Evolutionary conservation across 2,888 invertebrate species (phyloP).

Genomic region (Erynnis tages): DNA sequence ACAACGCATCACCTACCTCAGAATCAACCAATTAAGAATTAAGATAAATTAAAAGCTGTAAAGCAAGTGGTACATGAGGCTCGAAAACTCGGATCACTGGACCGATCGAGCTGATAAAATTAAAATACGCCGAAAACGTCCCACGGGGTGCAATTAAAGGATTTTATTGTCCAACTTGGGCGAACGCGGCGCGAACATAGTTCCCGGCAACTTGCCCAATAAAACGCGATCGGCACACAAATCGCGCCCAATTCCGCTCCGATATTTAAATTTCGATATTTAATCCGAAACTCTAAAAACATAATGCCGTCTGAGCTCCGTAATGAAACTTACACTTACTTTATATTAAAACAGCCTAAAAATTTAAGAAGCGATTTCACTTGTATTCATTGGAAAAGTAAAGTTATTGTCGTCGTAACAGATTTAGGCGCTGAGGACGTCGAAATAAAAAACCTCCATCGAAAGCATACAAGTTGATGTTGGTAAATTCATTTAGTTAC

Average conservation of each 20-base stretch:
- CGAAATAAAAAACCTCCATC: too few relatives aligned
- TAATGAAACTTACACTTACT: too few relatives aligned
- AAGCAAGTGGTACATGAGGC: not conserved
- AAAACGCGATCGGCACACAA: conserved; percentile 12
- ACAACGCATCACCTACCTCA: too few relatives aligned
- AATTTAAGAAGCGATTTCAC: not conserved
- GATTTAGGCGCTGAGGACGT: too few relatives aligned
- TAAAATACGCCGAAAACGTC: conserved; percentile 6
- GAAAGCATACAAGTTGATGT: too few relatives aligned
- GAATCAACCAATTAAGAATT: not conserved
- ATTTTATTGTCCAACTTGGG: conserved; percentile 12
- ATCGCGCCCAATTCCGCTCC: not conserved
- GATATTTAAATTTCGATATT: not conserved
- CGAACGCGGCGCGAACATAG: not conserved
- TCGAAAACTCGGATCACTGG: not conserved
- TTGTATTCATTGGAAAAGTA: not conserved
- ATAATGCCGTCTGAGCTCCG: not conserved
- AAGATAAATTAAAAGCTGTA: not conserved
- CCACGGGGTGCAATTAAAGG: conserved; percentile 10
- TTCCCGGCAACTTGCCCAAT: conserved; percentile 5
- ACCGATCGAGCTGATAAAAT: conserved; percentile 6
- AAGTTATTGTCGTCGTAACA: not conserved
- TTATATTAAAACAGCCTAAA: not conserved
- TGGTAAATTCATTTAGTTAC: too few relatives aligned
- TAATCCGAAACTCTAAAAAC: not conserved